Evolutionary conservation across 2,888 invertebrate species (phyloP).

Genomic region (Antheraea assamensis): DNA sequence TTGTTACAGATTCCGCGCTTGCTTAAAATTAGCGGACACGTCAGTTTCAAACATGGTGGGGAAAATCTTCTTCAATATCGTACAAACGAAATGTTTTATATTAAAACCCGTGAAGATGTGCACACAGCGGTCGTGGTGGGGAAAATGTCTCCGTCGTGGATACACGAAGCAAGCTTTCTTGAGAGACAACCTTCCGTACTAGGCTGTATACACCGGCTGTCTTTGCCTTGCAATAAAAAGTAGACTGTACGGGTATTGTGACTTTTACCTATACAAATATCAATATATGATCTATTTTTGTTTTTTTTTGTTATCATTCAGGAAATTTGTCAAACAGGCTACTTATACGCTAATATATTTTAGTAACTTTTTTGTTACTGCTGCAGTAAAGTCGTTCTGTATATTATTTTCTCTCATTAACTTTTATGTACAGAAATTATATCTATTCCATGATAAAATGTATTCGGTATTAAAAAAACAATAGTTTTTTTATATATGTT

Average conservation of each 20-base stretch:
- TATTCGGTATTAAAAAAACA: background rate
- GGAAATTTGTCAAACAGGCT: no score
- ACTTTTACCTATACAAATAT: background rate
- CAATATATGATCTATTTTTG: background rate
- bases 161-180: slow-evolving; percentile 88
- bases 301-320: background rate
- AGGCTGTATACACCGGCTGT: slow-evolving; percentile 19
- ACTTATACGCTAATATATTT: no score
- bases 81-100: slow-evolving; percentile 96
- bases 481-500: background rate
- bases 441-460: background rate
- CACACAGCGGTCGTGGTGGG: slow-evolving; percentile 90
- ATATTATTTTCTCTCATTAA: background rate
- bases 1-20: slow-evolving; percentile 91
- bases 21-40: slow-evolving; percentile 93
- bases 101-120: slow-evolving; percentile 91
- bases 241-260: background rate
- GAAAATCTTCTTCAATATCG: slow-evolving; percentile 96
- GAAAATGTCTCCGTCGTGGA: slow-evolving; percentile 87
- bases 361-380: background rate
- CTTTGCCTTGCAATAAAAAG: slow-evolving; percentile 13
- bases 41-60: slow-evolving; percentile 95
- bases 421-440: background rate
- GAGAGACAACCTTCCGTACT: slow-evolving; percentile 88
- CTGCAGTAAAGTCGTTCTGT: background rate